Base-by-base conservation (phyloP, 2,888 invertebrate genomes). In the Drosophila putrida region DNA sequence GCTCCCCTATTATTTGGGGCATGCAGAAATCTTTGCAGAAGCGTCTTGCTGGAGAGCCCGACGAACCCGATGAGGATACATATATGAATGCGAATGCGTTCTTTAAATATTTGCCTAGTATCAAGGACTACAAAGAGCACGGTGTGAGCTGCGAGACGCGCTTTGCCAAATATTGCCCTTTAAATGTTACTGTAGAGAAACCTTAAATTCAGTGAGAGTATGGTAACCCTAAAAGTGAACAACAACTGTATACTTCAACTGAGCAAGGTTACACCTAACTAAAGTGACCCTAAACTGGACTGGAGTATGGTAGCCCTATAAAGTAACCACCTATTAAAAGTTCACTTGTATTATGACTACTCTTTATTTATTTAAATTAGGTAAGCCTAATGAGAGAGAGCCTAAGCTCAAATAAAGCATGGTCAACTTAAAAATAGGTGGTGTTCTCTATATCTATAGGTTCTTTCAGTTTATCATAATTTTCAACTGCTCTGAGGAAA, bases 1-100 rank as follows among this genome's bases (percentile, higher is more conserved):
- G 94, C 71, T 94, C 95, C 0, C 97, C 97, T 0, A 94, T 96
- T 68, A 94, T 97, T 68, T 94, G 94, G 93, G 95, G 95, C 76
- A 96, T 96, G 94, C 97, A 97, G 88, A 93, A 94, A 63, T 94
- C 95, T 0, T 93, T 96, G 10, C 90, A 77, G 46, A 82, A 87
- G 43, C 83, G 82, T 5, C 35, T 82, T 11, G 64, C 69, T 0
- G 87, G 71, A 1, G 69, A 83, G 11, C 44, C 62, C 0, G 78
- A 83, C 10, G 90, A 80, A 35, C 89, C 90, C 1, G 68, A 73
- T 4, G 71, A 74, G n/a, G 44, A 58, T 11, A 51, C 67, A 0
- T 82, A 62, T 20, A 78, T 90, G 38, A 79, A 89, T 53, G 71
- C 91, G 13, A 90, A 93, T 13, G 91, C 91, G 8, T 93, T 95